These are phyloP conservation scores for Nemotelus nigrinus DNA, from an alignment of 2,888 invertebrate genomes.

Conservation along the genomic window DNA sequence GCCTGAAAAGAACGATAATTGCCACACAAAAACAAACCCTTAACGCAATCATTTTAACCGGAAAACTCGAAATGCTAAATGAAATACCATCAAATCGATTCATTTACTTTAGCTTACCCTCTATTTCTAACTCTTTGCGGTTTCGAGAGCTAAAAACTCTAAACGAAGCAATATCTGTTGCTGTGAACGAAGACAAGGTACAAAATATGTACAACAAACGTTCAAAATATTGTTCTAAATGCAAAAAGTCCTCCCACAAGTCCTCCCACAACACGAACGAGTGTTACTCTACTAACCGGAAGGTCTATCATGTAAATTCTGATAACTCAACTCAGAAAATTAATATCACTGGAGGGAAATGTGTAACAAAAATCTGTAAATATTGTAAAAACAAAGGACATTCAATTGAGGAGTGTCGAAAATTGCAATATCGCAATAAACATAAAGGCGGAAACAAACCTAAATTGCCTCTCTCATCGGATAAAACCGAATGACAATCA, in stretches of 20 bases:
- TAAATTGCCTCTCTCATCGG: background rate
- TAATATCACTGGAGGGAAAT: background rate
- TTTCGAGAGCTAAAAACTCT: background rate
- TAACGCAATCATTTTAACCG: too few relatives aligned
- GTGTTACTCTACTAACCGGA: too few relatives aligned
- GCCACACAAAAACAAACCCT: too few relatives aligned
- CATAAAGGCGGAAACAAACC: background rate
- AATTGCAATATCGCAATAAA: background rate
- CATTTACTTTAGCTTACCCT: too few relatives aligned
- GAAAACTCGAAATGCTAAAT: too few relatives aligned
- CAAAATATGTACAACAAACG: background rate
- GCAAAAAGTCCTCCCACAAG: too few relatives aligned
- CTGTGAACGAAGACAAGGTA: slow-evolving; percentile 41
- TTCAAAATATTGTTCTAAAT: too few relatives aligned
- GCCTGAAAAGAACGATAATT: too few relatives aligned
- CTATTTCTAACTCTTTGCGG: too few relatives aligned
- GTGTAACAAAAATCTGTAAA: background rate
- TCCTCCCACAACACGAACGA: too few relatives aligned
- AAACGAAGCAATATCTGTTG: slow-evolving; percentile 32
- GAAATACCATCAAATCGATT: too few relatives aligned
- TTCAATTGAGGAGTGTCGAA: background rate
- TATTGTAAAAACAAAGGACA: background rate
- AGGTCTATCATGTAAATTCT: background rate
- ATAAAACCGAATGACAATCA: background rate
- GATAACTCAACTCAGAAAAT: background rate